phyloP scores from a whole-genome alignment of 2,797 vertebrate genomes.

The Cyprinella venusta region DNA sequence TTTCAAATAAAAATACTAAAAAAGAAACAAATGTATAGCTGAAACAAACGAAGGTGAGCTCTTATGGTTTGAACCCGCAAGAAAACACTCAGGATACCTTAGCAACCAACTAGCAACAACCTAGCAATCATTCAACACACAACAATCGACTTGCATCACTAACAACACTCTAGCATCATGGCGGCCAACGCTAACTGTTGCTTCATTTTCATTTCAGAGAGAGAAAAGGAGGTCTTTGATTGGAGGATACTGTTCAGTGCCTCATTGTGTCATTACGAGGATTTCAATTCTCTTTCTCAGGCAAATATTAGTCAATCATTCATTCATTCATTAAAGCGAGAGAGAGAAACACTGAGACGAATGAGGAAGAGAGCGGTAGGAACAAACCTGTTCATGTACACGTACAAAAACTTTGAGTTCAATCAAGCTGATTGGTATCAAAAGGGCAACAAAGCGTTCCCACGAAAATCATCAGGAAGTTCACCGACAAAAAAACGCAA shows the following conservation, averaged over 20 bases:
- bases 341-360: not conserved
- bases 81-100: not conserved
- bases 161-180: not conserved
- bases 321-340: not conserved
- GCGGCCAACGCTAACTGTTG: not conserved
- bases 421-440: not conserved
- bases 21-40: not conserved
- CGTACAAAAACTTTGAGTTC: not conserved
- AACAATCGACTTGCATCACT: not conserved
- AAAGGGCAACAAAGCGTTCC: not conserved
- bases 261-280: not conserved
- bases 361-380: not conserved
- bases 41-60: not conserved
- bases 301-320: not conserved
- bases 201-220: not conserved
- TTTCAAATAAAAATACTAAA: not conserved
- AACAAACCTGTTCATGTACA: not conserved
- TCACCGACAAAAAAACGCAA: not conserved
- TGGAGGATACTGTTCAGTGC: too few relatives aligned
- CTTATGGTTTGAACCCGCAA: not conserved
- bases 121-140: not conserved
- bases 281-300: not conserved
- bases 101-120: too few relatives aligned
- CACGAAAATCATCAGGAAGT: not conserved
- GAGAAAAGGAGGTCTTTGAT: not conserved